These are phyloP conservation scores for Eristalinus sepulchralis DNA, from an alignment of 2,888 invertebrate species.

Conservation along the genomic window DNA sequence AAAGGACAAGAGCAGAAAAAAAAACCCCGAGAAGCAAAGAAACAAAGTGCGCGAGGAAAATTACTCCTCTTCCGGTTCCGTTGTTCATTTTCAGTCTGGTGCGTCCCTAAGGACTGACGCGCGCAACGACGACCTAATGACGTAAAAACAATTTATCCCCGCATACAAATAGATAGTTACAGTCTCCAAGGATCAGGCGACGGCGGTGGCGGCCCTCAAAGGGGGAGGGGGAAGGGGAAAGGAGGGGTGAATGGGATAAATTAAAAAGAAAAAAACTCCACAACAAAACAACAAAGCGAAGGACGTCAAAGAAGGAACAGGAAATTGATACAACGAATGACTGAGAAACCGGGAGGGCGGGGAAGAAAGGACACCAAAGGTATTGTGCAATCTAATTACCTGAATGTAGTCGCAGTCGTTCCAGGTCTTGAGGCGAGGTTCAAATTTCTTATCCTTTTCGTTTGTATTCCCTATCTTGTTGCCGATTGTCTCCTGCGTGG, in stretches of 20 bases:
- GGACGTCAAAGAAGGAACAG: slow-evolving; percentile 21
- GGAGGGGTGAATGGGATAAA: not conserved
- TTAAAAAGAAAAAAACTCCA: slow-evolving; percentile 12
- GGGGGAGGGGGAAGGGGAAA: no score
- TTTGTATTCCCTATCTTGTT: slow-evolving; percentile 82
- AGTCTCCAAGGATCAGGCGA: not conserved
- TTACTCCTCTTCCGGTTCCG: slow-evolving; percentile 18
- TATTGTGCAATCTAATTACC: slow-evolving; percentile 80
- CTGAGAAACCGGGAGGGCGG: slow-evolving; percentile 9
- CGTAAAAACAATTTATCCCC: slow-evolving; percentile 52
- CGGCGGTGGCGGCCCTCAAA: no score
- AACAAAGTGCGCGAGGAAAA: not conserved
- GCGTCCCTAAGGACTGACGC: not conserved
- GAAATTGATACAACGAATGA: slow-evolving; percentile 29
- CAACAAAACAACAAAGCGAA: slow-evolving; percentile 8
- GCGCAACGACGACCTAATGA: slow-evolving; percentile 26
- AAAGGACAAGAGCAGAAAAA: slow-evolving; percentile 1
- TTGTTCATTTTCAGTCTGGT: not conserved
- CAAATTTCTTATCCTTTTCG: slow-evolving; percentile 83
- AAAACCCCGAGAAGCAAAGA: slow-evolving; percentile 1
- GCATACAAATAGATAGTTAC: slow-evolving; percentile 32
- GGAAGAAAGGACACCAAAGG: slow-evolving; percentile 45
- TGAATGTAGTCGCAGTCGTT: slow-evolving; percentile 92
- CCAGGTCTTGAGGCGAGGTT: slow-evolving; percentile 86
- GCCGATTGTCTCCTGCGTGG: slow-evolving; percentile 86